A percentile compares a stretch with the other conserved stretches of the same genome.
These are phyloP conservation scores for Machimus atricapillus DNA, from an alignment of 2,888 invertebrate species.

Conservation along the genomic window DNA sequence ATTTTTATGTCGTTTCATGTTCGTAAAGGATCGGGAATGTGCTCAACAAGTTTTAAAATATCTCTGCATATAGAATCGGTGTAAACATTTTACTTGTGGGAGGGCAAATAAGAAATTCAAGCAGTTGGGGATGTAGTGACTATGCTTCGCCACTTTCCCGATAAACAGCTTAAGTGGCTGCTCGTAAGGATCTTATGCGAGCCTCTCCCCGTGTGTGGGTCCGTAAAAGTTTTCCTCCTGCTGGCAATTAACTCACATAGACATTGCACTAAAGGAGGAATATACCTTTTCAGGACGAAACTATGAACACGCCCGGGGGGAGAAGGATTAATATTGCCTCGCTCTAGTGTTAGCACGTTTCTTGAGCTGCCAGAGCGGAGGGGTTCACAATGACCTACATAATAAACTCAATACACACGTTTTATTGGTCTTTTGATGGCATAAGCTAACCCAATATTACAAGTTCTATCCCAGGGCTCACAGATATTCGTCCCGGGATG, in stretches of 20 bases:
- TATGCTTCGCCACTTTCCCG: slow-evolving; percentile 2
- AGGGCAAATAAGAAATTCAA: background rate
- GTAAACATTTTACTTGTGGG: background rate
- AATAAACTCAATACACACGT: background rate
- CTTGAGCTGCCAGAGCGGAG: background rate
- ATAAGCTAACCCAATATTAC: background rate
- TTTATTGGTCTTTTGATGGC: background rate
- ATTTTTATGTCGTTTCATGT: background rate
- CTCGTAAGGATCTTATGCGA: background rate
- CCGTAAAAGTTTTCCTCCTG: background rate
- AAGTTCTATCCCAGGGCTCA: background rate
- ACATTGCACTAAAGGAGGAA: background rate
- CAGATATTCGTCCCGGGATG: background rate
- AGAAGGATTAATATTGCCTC: background rate
- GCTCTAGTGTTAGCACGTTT: background rate
- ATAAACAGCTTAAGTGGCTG: background rate
- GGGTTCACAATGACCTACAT: slow-evolving; percentile 14
- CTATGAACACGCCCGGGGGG: background rate
- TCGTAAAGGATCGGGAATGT: background rate
- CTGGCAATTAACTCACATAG: background rate
- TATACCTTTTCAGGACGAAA: slow-evolving; percentile 5
- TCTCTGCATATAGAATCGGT: background rate
- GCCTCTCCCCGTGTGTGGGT: background rate
- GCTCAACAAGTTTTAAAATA: background rate
- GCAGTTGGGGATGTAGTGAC: background rate